A percentile compares a stretch with the other conserved stretches of the same genome.
These are phyloP conservation scores for Nemopilema nomurai DNA, from an alignment of 30 jellyfish, hydroid and myxozoan species.

Conservation along the genomic window DNA sequence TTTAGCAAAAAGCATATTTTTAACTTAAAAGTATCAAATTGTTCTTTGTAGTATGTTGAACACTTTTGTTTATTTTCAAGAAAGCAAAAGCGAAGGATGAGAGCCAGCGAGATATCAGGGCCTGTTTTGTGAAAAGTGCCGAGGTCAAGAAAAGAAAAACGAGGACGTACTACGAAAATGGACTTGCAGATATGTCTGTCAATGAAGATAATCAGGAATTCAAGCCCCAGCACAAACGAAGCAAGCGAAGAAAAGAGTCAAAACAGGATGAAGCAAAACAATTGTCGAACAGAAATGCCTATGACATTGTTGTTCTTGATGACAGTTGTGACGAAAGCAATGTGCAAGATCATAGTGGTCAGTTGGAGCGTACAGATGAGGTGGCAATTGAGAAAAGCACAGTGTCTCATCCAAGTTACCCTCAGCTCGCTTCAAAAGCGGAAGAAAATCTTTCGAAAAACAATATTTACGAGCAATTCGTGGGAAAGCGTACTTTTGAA, in stretches of 20 bases:
- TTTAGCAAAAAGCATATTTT: neutral
- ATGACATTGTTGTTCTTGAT: neutral
- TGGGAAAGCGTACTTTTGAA: too few relatives aligned
- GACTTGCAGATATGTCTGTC: slow-evolving; percentile 29
- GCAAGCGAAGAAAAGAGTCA: slow-evolving; percentile 21
- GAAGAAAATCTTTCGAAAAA: too few relatives aligned
- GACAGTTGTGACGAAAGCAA: neutral
- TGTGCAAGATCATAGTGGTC: neutral
- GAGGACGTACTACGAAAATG: slow-evolving; percentile 36
- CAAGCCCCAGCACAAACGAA: slow-evolving; percentile 26
- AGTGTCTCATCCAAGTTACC: too few relatives aligned
- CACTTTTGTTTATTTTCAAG: neutral
- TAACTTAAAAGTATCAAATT: neutral
- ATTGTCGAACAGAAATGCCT: neutral
- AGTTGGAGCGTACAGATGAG: too few relatives aligned
- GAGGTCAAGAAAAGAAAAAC: slow-evolving; percentile 30
- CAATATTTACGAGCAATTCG: too few relatives aligned
- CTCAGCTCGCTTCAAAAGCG: too few relatives aligned
- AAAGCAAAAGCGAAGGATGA: neutral
- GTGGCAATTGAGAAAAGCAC: too few relatives aligned
- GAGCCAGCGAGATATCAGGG: slow-evolving; percentile 44
- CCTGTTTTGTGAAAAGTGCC: slow-evolving; percentile 33
- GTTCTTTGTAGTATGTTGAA: neutral
- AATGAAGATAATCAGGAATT: slow-evolving; percentile 40
- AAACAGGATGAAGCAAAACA: neutral